Evolutionary conservation across 2,888 invertebrate genomes (phyloP).

Genomic region (Tenodera sinensis): DNA sequence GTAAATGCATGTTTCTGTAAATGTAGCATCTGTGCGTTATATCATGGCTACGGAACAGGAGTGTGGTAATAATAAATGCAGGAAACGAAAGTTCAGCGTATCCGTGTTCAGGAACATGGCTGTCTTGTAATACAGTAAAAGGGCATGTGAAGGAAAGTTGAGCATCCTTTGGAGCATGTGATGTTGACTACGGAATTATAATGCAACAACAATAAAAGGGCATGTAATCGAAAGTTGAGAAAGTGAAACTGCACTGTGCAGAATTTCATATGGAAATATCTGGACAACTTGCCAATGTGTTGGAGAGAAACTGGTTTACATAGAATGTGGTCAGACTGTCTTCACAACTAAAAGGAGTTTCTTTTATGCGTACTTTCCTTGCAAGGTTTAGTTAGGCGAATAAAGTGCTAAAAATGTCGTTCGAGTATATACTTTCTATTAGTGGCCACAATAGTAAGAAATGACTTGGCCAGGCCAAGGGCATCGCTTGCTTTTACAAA

Average conservation of each 20-base stretch:
- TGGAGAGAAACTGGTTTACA: neutral
- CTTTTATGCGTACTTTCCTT: neutral
- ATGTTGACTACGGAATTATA: neutral
- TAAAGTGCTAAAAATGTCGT: too few relatives aligned
- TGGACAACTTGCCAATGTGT: neutral
- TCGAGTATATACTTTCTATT: too few relatives aligned
- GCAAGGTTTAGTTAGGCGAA: neutral
- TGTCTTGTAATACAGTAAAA: neutral
- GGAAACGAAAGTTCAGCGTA: too few relatives aligned
- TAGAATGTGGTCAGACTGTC: neutral
- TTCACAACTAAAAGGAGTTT: neutral
- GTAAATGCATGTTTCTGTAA: too few relatives aligned
- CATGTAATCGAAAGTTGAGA: neutral
- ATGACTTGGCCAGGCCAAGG: too few relatives aligned
- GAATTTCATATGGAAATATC: neutral
- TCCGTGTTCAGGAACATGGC: neutral
- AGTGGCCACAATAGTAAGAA: too few relatives aligned
- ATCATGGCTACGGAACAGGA: neutral
- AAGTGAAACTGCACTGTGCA: neutral
- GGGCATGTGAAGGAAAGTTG: too few relatives aligned
- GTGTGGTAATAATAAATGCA: neutral
- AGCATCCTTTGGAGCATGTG: too few relatives aligned
- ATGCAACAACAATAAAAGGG: neutral
- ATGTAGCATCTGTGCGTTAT: too few relatives aligned
- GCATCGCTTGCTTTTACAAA: too few relatives aligned